Base-by-base conservation (phyloP, 2,113 vertebrate genomes). In the Ranitomeya imitator region DNA sequence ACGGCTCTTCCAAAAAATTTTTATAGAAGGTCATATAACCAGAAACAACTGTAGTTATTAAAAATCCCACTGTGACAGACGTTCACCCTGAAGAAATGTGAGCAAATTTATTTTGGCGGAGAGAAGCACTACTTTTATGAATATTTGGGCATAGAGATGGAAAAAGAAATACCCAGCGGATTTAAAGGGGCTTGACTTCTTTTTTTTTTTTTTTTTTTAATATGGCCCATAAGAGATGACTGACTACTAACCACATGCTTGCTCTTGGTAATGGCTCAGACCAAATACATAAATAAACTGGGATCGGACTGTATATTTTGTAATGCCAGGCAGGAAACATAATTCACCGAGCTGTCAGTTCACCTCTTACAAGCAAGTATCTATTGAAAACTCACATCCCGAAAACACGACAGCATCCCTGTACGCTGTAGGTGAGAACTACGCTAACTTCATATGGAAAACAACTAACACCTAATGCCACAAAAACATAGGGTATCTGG, bases 291-390 rank as follows among this genome's bases (percentile, higher is more conserved):
- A 57, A 77, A 73, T 74, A 77, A 77, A 18, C 55, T 26, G 23
- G 5, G 26, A 31, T 54, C 74, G 54, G 69, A n/a, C 37, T 76
- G 67, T 74, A 73, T 37, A 59, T 60, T 60, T 61, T 85, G 9
- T 60, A 61, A 18, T 45, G 71, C 69, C 84, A 76, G 71, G 71
- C 84, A 85, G 84, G 84, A 85, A 77, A 73, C 57, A 71, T 76
- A 61, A 51, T 14, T 86, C 73, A 52, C 57, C 18, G 2, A 31
- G 21, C 63, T 71, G 65, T 84, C 83, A 84, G 23, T 8, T 55
- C 63, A n/a, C 65, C 51, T 71, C 45, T 84, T 71, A 26, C 65
- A 71, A 84, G 65, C 63, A 57, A 84, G 65, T 55, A 52, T 84
- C 82, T 63, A 82, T 63, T 63, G 79, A 65, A 63, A 63, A 52